Evolutionary conservation across 2,888 invertebrate genomes (phyloP), one percentile per base, ranked within the genome.

Genomic region (Lamellibrachia columna): DNA sequence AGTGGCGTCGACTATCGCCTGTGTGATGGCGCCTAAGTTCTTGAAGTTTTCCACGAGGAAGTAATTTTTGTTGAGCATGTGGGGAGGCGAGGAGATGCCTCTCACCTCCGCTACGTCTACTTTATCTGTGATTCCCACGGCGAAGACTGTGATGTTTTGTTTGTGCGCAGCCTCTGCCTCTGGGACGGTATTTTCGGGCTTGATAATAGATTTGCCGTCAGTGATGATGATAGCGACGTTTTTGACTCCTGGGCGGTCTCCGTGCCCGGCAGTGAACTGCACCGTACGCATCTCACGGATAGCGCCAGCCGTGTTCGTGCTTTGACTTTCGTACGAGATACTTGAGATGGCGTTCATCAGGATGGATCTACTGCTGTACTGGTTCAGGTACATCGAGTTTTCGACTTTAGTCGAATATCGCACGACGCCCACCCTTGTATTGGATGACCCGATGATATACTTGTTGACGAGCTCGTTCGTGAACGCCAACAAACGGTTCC

Each of bases 21-120:
- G 52, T 15, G 53, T 15, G 52, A 52, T 91, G 91, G 28, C 90
- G 52, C 53, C 15, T 7, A 93, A 90, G 52, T 58, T 90, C 8
- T 11, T 53, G 90, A 93, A 93, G n/a, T 91, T 92, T 7, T 94
- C 93, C 0, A 95, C 93, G 90, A 93, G 92, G 92, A 95, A 95
- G 9, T 93, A 93, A 8, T 94, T 93, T 2, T 94, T 94, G 1
- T 52, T 52, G 52, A 94, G 93, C 8, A 92, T 28, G 28, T 93
- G 93, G 7, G 93, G 93, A 3, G 92, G 92, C 11, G 92, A 92
- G 2, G 93, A 93, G 40, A 93, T 93, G 3, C 40, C 28, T 40
- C 91, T 53, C 22, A 93, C 40, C 92, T 93, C 93, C 9, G 60
- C 58, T 52, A 40, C 91, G 28, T 93, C 91, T 4, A 93, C 53